Evolutionary conservation across 2,113 vertebrate species (phyloP).

Genomic region (Macrotis lagotis): DNA sequence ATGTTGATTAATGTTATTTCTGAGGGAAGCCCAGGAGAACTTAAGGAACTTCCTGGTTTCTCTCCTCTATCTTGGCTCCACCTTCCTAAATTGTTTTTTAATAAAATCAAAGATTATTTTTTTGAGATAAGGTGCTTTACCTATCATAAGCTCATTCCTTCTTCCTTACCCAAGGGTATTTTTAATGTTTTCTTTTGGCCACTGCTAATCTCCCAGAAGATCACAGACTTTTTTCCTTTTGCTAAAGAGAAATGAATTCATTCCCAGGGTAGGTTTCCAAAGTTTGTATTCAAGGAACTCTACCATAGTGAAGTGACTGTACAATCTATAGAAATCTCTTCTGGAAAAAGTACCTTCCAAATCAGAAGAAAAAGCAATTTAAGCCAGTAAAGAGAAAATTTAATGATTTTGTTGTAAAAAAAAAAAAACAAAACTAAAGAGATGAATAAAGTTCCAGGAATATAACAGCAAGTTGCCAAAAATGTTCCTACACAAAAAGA

Average conservation of each 20-base stretch:
- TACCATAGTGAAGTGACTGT: slow-evolving; percentile 42
- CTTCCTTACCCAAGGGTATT: slow-evolving; percentile 59
- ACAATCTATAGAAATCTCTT: slow-evolving; percentile 50
- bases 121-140: slow-evolving; percentile 45
- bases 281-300: slow-evolving; percentile 34
- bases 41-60: too few relatives aligned
- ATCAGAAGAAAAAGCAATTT: slow-evolving; percentile 54
- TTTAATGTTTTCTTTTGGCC: slow-evolving; percentile 64
- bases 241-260: slow-evolving; percentile 51
- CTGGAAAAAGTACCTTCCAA: slow-evolving; percentile 41
- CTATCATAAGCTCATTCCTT: slow-evolving; percentile 43
- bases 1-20: too few relatives aligned
- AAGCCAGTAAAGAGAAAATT: slow-evolving; percentile 56
- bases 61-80: too few relatives aligned
- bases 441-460: slow-evolving; percentile 23
- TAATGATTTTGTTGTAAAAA: slow-evolving; percentile 54
- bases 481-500: slow-evolving; percentile 18
- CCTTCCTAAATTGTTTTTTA: too few relatives aligned
- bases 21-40: too few relatives aligned
- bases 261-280: slow-evolving; percentile 45
- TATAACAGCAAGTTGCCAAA: slow-evolving; percentile 36
- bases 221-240: slow-evolving; percentile 30
- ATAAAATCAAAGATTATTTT: slow-evolving; percentile 43
- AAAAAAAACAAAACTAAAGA: slow-evolving; percentile 16
- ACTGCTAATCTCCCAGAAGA: slow-evolving; percentile 50